Conservation (phyloP, 2,888 invertebrate genomes). For the Thera obeliscata region DNA sequence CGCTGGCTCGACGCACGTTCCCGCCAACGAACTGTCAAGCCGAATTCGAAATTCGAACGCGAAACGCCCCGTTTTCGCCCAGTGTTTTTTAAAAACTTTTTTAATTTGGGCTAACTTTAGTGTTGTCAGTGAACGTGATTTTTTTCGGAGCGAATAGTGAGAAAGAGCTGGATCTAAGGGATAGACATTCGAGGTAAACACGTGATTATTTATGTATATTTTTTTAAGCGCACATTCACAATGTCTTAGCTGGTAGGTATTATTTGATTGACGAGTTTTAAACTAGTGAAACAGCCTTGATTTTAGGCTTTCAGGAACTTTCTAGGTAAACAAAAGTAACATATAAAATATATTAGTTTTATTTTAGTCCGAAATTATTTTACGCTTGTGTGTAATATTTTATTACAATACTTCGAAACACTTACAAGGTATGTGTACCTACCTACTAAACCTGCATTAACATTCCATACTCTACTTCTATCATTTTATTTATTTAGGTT, state of each 20-base stretch:
- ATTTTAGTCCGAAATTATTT: no score
- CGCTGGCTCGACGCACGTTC: conserved; percentile 53
- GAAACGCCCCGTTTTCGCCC: conserved; percentile 50
- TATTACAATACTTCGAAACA: no score
- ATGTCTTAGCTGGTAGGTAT: conserved; percentile 43
- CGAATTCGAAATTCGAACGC: conserved; percentile 46
- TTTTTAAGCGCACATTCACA: conserved; percentile 48
- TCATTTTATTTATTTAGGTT: no score
- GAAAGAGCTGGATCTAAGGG: conserved; percentile 52
- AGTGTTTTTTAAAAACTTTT: conserved; percentile 43
- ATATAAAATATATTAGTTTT: no score
- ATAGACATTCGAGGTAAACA: conserved; percentile 57
- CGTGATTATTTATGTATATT: conserved; percentile 52
- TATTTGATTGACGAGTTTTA: conserved; percentile 22
- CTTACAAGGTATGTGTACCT: no score
- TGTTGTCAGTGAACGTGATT: conserved; percentile 55
- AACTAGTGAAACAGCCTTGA: conserved; percentile 15
- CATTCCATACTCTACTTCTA: no score
- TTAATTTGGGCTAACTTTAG: conserved; percentile 48
- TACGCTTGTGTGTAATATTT: no score
- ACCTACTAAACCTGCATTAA: no score
- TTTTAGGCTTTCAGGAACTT: neutral
- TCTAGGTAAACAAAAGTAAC: no score
- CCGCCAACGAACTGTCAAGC: conserved; percentile 50
- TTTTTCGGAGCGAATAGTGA: conserved; percentile 34